Conservation (phyloP, 2,888 invertebrate species). For the Pristionchus exspectatus region DNA sequence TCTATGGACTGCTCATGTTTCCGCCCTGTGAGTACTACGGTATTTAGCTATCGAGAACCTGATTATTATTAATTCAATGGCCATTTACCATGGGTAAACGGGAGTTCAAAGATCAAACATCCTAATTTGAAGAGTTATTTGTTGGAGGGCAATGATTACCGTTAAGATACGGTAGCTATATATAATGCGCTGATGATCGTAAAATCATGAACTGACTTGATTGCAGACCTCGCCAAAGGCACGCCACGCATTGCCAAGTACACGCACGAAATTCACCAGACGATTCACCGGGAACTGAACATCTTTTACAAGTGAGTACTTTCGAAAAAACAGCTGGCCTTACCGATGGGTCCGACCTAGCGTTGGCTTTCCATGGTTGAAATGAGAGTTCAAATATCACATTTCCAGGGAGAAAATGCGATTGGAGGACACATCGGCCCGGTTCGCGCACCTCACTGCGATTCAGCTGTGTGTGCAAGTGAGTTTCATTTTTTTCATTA, state of each 20-base stretch:
- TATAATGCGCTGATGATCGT: no score
- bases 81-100: no score
- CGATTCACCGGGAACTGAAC: slow-evolving; percentile 29
- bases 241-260: slow-evolving; percentile 10
- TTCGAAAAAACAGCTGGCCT: no score
- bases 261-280: slow-evolving; percentile 50
- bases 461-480: slow-evolving; percentile 52
- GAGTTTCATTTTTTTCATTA: not conserved
- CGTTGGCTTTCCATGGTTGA: not conserved
- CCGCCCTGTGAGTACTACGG: slow-evolving; percentile 45
- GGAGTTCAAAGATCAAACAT: no score
- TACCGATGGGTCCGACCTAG: no score
- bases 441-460: slow-evolving; percentile 29
- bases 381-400: no score
- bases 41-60: not conserved
- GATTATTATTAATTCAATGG: no score
- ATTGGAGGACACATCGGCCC: slow-evolving; percentile 10
- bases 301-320: slow-evolving; percentile 41
- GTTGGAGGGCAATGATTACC: not conserved
- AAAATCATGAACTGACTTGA: not conserved
- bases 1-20: slow-evolving; percentile 37
- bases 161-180: no score
- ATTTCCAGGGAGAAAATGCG: slow-evolving; percentile 49
- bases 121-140: no score
- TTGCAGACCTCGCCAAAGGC: slow-evolving; percentile 48